Percentiles rank a stretch among this genome's conserved stretches.
phyloP scores from a whole-genome alignment of 2,113 vertebrate genomes.

The Microcebus lehilahytsara region DNA sequence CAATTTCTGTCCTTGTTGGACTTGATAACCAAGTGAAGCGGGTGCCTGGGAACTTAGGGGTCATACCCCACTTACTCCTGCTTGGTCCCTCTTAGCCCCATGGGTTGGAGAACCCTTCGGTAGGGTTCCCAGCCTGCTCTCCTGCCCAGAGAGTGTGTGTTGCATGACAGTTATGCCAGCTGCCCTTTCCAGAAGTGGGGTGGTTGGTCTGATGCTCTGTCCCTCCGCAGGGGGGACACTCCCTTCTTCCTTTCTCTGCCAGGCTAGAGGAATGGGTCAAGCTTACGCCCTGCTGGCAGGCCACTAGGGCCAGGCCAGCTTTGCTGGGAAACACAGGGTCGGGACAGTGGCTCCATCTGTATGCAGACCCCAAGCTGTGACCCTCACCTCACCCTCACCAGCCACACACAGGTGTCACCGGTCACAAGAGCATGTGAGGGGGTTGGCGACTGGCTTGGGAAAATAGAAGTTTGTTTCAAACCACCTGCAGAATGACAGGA shows the following conservation, averaged over 20 bases:
- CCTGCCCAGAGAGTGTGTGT: rapidly evolving
- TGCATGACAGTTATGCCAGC: neutral
- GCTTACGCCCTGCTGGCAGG: rapidly evolving
- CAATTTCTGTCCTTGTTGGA: neutral
- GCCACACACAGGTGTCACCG: neutral
- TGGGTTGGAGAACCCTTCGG: neutral
- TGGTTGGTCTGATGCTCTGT: neutral
- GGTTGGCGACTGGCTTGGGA: neutral
- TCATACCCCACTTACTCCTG: no score
- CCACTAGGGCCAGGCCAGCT: neutral
- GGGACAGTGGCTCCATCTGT: neutral
- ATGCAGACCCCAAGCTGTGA: neutral
- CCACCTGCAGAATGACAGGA: neutral
- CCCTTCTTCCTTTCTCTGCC: neutral
- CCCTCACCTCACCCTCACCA: neutral
- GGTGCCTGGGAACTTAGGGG: neutral
- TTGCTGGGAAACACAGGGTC: neutral
- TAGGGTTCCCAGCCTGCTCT: neutral
- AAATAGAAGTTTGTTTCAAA: neutral
- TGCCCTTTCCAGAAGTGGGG: neutral
- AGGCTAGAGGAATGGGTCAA: neutral
- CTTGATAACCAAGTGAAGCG: neutral
- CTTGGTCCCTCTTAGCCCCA: neutral
- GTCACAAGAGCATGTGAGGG: neutral
- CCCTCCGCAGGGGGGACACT: neutral